These are phyloP conservation scores for Acleris literana DNA, from an alignment of 2,888 invertebrate species.

Conservation along the genomic window DNA sequence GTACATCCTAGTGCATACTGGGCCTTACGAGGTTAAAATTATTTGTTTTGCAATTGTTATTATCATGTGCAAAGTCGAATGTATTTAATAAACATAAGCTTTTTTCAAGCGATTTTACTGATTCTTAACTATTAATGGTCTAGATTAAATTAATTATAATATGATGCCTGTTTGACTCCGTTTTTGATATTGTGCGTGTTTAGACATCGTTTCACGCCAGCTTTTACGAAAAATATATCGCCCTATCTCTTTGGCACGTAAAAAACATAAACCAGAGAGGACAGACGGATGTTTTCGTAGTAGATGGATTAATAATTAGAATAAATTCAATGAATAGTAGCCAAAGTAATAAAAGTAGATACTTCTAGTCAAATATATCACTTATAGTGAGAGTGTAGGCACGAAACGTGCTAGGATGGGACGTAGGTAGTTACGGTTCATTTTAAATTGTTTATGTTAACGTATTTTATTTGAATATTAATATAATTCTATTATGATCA, in stretches of 20 bases:
- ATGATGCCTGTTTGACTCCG: slow-evolving; percentile 8
- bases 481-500: no score
- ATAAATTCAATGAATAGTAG: slow-evolving; percentile 30
- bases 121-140: slow-evolving; percentile 5
- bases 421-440: neutral
- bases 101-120: slow-evolving; percentile 2
- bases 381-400: slow-evolving; percentile 50
- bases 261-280: slow-evolving; percentile 12
- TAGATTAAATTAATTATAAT: slow-evolving; percentile 4
- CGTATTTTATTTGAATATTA: neutral
- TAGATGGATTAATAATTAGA: slow-evolving; percentile 34
- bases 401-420: slow-evolving; percentile 49
- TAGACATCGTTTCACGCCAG: slow-evolving; percentile 4
- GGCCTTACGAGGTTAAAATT: no score
- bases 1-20: no score
- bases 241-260: slow-evolving; percentile 3
- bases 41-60: no score
- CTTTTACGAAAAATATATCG: slow-evolving; percentile 3
- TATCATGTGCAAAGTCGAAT: no score
- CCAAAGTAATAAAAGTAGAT: slow-evolving; percentile 43
- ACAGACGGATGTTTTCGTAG: slow-evolving; percentile 14
- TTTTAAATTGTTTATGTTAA: neutral
- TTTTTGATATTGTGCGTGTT: slow-evolving; percentile 33
- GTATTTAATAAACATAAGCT: neutral
- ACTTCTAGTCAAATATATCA: slow-evolving; percentile 60